Evolutionary conservation across 2,113 vertebrate species (phyloP).

Genomic region (Astur gentilis): DNA sequence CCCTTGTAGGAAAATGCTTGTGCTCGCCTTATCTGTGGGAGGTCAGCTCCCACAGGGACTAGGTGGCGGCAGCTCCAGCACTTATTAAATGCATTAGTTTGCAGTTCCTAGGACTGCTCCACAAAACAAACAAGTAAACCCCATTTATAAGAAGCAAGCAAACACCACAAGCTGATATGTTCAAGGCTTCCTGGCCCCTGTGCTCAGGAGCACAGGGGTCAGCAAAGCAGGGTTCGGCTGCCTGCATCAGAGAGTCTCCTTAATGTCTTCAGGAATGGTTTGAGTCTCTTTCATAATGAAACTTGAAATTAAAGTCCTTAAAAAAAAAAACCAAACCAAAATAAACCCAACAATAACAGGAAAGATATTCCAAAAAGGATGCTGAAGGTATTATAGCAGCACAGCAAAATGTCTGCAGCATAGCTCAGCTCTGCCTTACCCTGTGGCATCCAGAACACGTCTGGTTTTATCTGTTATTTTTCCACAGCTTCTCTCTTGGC

Average conservation of each 20-base stretch:
- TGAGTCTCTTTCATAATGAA: not conserved
- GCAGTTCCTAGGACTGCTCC: not conserved
- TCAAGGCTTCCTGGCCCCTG: not conserved
- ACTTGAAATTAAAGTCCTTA: not conserved
- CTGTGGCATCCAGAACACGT: not conserved
- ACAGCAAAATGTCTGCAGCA: not conserved
- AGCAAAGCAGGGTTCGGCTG: not conserved
- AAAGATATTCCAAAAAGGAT: not conserved
- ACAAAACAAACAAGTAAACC: not conserved
- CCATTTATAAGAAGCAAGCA: not conserved
- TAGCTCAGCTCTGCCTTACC: not conserved
- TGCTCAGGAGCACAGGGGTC: not conserved
- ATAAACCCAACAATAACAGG: not conserved
- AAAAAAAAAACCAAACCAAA: not conserved
- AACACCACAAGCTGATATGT: not conserved
- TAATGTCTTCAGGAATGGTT: not conserved
- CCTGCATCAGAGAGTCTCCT: not conserved
- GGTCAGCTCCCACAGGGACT: not conserved
- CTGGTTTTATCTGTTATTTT: constrained; percentile 20
- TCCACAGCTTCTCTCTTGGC: constrained; percentile 19
- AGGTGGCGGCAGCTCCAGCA: not conserved
- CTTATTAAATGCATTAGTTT: not conserved
- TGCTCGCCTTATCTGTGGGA: not conserved
- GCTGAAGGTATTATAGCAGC: not conserved
- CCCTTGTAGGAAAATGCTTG: not conserved